Evolutionary conservation across 2,113 vertebrate species (phyloP), one percentile per base, ranked within the genome.

Genomic region (Heloderma charlesbogerti): DNA sequence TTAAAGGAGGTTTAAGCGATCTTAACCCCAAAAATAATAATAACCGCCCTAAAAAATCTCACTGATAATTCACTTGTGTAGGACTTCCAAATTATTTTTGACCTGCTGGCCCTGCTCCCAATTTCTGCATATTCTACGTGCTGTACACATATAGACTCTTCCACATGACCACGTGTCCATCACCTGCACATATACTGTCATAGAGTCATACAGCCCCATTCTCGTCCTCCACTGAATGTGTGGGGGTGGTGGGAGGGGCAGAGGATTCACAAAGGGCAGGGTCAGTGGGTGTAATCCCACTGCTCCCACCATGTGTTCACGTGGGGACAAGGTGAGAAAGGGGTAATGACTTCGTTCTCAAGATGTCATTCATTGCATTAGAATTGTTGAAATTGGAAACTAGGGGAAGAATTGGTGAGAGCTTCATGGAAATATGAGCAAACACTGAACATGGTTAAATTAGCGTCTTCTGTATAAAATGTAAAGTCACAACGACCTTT

Each of bases 401-500:
- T 40, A 37, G 45, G 15, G 48, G 40, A 37, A 54, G 85, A 40
- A 72, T 78, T 29, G 22, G 15, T 20, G 34, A 20, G 45, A 29
- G 63, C 8, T 48, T 67, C 16, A 54, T 37, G n/a, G 45, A 67
- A 63, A 89, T 43, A 29, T 74, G 40, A 81, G 66, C 91, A 92
- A 85, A 81, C 77, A 80, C 2, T 45, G 77, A 80, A 72, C 77
- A 45, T 48, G 40, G 66, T 51, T 45, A 89, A 92, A 86, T 86
- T 81, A 74, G 37, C 83, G 63, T 48, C 77, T 63, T 89, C 20
- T 77, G 34, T 4, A 75, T 72, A 43, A 88, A 54, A 86, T 95
- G 75, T 63, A 94, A 91, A 94, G 92, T 81, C 91, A 92, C 93
- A 94, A 81, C 89, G 89, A 93, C 93, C 93, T 92, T 40, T 3